A percentile compares a stretch with the other conserved stretches of the same genome.
Evolutionary conservation across 2,888 invertebrate species (phyloP).

Genomic region (Troides aeacus): DNA sequence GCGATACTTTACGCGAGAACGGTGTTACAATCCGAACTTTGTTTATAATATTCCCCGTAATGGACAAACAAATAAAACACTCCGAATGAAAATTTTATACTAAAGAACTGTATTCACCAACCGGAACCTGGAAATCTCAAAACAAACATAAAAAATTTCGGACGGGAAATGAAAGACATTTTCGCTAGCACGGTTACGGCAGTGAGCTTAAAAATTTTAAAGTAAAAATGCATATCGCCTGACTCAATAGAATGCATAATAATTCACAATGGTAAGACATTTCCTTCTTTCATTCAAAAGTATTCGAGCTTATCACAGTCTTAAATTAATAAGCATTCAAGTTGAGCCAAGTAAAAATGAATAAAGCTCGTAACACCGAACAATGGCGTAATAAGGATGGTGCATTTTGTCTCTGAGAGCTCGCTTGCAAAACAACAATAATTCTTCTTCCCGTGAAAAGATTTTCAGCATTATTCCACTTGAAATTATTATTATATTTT

Average conservation of each 20-base stretch:
- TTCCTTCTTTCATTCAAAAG: slow-evolving; percentile 75
- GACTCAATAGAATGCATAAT: slow-evolving; percentile 71
- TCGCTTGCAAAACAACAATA: slow-evolving; percentile 81
- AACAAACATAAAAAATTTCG: slow-evolving; percentile 11
- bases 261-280: slow-evolving; percentile 74
- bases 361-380: slow-evolving; percentile 78
- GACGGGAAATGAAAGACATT: slow-evolving; percentile 20
- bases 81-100: not conserved
- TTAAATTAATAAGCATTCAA: slow-evolving; percentile 81
- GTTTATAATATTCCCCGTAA: not conserved
- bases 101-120: not conserved
- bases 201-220: slow-evolving; percentile 33
- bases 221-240: slow-evolving; percentile 42
- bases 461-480: slow-evolving; percentile 80
- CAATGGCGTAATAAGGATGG: slow-evolving; percentile 78
- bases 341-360: slow-evolving; percentile 80
- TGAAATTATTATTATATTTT: slow-evolving; percentile 76
- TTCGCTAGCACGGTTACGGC: slow-evolving; percentile 27
- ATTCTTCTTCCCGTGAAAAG: slow-evolving; percentile 77
- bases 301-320: slow-evolving; percentile 78
- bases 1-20: slow-evolving; percentile 19
- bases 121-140: not conserved
- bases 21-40: slow-evolving; percentile 8
- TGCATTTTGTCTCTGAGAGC: slow-evolving; percentile 79
- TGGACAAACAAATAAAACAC: not conserved